Evolutionary conservation across 1,140 invertebrate genomes (phyloP), one percentile per base, ranked within the genome.

Genomic region (Pseudomyrmex dendroicus): DNA sequence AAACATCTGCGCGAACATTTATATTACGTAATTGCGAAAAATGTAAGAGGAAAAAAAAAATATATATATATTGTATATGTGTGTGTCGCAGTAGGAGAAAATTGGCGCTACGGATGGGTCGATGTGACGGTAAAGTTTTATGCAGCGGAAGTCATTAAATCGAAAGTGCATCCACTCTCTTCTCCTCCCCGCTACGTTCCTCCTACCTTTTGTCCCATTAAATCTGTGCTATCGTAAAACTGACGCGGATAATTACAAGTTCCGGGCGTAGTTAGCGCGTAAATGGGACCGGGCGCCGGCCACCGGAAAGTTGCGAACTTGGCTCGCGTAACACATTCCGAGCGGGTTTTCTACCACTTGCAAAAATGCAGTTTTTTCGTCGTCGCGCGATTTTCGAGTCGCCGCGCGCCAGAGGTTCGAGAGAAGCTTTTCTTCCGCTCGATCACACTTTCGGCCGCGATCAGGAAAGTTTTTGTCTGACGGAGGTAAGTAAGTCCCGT

Each of bases 211-310:
- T 57, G 52, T 70, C 54, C 74, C 44, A 57, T 52, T 73, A 84
- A 87, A 87, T 87, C 56, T 73, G n/a, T 56, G 57, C 82, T 57
- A 74, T 86, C 82, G 85, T 84, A 82, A 84, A 88, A 84, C 70
- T 66, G 68, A 84, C 74, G 72, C 48, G 74, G 74, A 87, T 88
- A 88, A 88, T 88, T 84, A 67, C 85, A 74, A 63, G 76, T 84
- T 86, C 73, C 44, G 63, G 13, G 73, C 56, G 57, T 80, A 87
- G 83, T 87, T 86, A 76, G 46, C 68, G 50, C 56, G 63, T 73
- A 78, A 87, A 87, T 84, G 84, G 82, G 25, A 73, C 22, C 46
- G 57, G 56, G 13, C 84, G 20, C 17, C 20, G 44, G 22, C 68
- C 52, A 62, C 59, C 64, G 66, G 73, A 73, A 73, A 87, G 72